phyloP scores from a whole-genome alignment of 2,888 invertebrate species.

The Amphiduros pacificus region DNA sequence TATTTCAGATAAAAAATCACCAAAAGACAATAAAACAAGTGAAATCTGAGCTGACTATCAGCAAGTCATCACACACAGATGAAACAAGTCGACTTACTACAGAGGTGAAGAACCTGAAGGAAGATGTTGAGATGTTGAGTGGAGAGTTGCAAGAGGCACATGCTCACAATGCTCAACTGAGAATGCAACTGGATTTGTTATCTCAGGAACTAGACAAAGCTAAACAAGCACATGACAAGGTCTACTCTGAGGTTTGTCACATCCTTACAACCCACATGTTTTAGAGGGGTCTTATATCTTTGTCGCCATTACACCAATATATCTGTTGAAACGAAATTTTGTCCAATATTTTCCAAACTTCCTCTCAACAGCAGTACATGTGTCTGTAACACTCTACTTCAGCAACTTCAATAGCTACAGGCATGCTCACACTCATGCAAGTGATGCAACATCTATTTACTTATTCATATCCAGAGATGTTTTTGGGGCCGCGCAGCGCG shows the following conservation, averaged over 20 bases:
- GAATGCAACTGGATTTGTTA: slow-evolving; percentile 37
- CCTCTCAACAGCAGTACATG: too few relatives aligned
- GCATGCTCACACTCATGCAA: too few relatives aligned
- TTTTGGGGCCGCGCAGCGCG: too few relatives aligned
- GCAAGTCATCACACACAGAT: slow-evolving; percentile 40
- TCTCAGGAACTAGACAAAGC: slow-evolving; percentile 42
- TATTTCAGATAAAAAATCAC: slow-evolving; percentile 47
- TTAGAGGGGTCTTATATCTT: too few relatives aligned
- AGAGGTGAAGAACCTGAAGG: slow-evolving; percentile 39
- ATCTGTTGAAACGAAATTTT: too few relatives aligned
- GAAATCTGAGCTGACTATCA: slow-evolving; percentile 47
- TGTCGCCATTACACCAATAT: too few relatives aligned
- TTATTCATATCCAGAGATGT: too few relatives aligned
- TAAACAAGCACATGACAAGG: slow-evolving; percentile 15
- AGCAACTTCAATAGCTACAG: too few relatives aligned
- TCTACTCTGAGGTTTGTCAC: slow-evolving; percentile 13
- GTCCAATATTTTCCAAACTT: too few relatives aligned
- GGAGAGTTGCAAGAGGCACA: slow-evolving; percentile 42
- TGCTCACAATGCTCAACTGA: slow-evolving; percentile 36
- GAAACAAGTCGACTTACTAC: slow-evolving; percentile 47
- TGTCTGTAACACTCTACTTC: too few relatives aligned
- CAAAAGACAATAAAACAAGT: slow-evolving; percentile 48
- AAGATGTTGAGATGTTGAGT: slow-evolving; percentile 39
- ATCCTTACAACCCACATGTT: too few relatives aligned
- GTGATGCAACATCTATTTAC: too few relatives aligned